Base-by-base conservation (phyloP, 2,888 invertebrate genomes). In the Brenthis ino region DNA sequence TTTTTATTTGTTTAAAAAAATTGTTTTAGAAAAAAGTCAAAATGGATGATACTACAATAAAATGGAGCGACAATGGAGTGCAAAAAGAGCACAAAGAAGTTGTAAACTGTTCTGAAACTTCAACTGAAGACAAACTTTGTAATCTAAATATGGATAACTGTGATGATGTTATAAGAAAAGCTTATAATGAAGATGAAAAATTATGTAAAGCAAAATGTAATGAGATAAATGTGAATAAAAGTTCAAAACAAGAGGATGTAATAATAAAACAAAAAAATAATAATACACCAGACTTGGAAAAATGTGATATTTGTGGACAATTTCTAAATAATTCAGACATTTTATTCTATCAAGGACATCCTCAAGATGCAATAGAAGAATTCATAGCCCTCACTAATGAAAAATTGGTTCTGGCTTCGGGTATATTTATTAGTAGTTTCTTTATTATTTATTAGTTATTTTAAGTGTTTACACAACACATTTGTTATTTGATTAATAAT, bases 321-420 rank as follows among this genome's bases (percentile, higher is more conserved):
- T 91, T 88, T 79, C 77, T 93, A 33, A 91, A 91, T 73, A 91
- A 93, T 79, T 93, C 93, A 12, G 91, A 93, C 73, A 83, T 93
- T 37, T 85, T 91, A 70, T 93, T 95, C 55, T 97, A 95, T 82
- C 94, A 95, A 78, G 97, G 97, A n/a, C 96, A 96, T 85, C 96
- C 96, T 57, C 95, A 95, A 77, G 93, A 95, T 84, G 95, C 97
- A 63, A 94, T 95, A 61, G 96, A 97, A 81, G 97, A 97, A 85
- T 95, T 94, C 82, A 93, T 96, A 72, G 96, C 96, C 24, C 91
- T 97, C 71, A 96, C 95, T 14, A 95, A 96, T 91, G 95, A 96
- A 53, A 95, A 94, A 82, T 86, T 97, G 72, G 94, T 95, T 20
- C 85, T 97, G 69, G 95, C 96, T 77, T 95, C 95, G 75, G 96